Evolutionary conservation across 1,140 invertebrate genomes (phyloP), one percentile per base, ranked within the genome.

Genomic region (Chelonus insularis): DNA sequence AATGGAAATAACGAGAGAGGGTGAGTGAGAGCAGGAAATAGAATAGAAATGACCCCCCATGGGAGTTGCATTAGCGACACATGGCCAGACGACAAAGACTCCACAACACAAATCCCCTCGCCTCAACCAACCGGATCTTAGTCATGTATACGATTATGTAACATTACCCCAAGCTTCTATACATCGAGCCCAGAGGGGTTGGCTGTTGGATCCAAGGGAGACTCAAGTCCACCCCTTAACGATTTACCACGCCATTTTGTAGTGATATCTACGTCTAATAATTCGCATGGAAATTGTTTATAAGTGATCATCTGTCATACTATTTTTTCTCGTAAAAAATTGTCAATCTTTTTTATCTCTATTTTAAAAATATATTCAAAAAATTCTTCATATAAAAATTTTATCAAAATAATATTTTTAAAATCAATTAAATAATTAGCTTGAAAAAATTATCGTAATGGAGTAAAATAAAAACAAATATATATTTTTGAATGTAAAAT

Each of bases 41-140:
- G 79, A 81, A 81, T 80, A 81, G 78, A 80, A 80, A 81, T 76
- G 77, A 80, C 78, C 79, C 79, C 78, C 76, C 70, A 73, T 72
- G 77, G 77, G 74, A 79, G 65, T 73, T 72, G 75, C 72, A 80
- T 81, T 81, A 80, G 77, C 72, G 74, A 80, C 78, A 80, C 79
- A 81, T 80, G 79, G 79, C 72, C 68, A 70, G 63, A 63, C 71
- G 74, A 80, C 78, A 81, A 79, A 79, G 75, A 73, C 52, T 21
- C 29, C 29, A 29, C 34, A 55, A 55, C 34, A 29, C 41, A 48
- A 51, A 41, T 51, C 43, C 18, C 57, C 52, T 43, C 25, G 32
- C 41, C 50, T 52, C 34, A 52, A 39, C 55, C 59, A 58, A 58
- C 47, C 50, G 67, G 66, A 78, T 77, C 74, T 74, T 72, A 71